Percentiles rank a stretch among this genome's conserved stretches.
Conservation (phyloP, 2,113 vertebrate genomes). For the Dasyurus viverrinus region DNA sequence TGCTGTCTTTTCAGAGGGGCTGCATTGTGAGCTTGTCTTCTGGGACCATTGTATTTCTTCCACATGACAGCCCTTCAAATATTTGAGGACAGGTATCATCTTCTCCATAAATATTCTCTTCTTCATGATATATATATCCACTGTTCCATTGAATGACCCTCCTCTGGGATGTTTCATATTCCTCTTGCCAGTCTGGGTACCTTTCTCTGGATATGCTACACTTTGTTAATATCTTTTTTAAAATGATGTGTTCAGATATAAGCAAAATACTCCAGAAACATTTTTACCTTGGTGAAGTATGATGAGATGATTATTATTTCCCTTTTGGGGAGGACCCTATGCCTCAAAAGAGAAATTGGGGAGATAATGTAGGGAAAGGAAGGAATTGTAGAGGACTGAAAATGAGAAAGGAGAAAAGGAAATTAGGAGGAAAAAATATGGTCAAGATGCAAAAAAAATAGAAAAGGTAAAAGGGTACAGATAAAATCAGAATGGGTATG, state of each 20-base stretch:
- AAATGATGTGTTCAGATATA: neutral
- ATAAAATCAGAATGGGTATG: neutral
- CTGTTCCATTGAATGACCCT: neutral
- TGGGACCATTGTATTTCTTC: neutral
- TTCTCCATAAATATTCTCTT: neutral
- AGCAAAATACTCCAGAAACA: neutral
- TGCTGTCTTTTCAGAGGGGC: neutral
- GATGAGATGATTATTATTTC: neutral
- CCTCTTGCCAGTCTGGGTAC: neutral
- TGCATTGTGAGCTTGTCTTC: neutral
- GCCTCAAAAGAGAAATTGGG: neutral
- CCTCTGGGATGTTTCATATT: neutral
- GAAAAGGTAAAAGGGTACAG: neutral
- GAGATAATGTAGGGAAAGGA: neutral
- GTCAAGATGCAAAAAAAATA: slow-evolving; percentile 1
- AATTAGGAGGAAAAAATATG: neutral
- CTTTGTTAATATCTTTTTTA: neutral
- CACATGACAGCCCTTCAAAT: neutral
- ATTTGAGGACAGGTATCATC: neutral
- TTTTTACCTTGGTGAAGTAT: neutral
- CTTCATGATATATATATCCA: neutral
- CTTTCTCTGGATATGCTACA: neutral
- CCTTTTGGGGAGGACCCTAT: neutral
- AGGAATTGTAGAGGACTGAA: neutral
- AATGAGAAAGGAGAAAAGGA: neutral